Evolutionary conservation across 1,140 invertebrate genomes (phyloP).

Genomic region (Oryzaephilus surinamensis): DNA sequence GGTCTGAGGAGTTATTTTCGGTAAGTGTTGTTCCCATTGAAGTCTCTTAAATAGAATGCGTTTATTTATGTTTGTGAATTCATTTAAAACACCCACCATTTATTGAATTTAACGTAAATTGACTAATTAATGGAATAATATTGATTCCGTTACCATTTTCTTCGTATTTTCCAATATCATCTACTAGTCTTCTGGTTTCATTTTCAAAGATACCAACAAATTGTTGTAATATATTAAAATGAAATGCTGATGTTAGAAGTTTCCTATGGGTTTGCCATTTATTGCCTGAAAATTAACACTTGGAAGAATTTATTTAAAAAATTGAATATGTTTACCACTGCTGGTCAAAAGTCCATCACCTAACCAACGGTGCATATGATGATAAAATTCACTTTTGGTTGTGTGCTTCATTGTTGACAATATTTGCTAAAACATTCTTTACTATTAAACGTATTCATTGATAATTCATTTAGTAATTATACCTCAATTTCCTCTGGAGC

Average conservation of each 20-base stretch:
- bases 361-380: conserved; percentile 20
- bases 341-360: conserved; percentile 2
- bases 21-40: conserved; percentile 67
- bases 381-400: not conserved
- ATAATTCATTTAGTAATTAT: not conserved
- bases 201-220: conserved; percentile 59
- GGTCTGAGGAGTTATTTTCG: conserved; percentile 43
- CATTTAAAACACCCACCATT: not conserved
- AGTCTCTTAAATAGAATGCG: conserved; percentile 46
- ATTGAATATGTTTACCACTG: too few species aligned
- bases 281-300: too few species aligned
- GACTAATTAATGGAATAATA: not conserved
- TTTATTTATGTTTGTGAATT: not conserved
- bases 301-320: too few species aligned
- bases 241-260: conserved; percentile 64
- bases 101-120: conserved; percentile 5
- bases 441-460: too few species aligned
- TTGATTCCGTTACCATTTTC: conserved; percentile 23
- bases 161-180: not conserved
- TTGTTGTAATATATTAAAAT: conserved; percentile 63
- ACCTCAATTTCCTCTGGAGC: conserved; percentile 6
- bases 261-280: conserved; percentile 59
- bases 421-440: conserved; percentile 6
- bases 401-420: conserved; percentile 1
- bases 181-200: conserved; percentile 2